These are phyloP conservation scores for Podiceps cristatus DNA, from an alignment of 2,113 vertebrate genomes.

Conservation along the genomic window DNA sequence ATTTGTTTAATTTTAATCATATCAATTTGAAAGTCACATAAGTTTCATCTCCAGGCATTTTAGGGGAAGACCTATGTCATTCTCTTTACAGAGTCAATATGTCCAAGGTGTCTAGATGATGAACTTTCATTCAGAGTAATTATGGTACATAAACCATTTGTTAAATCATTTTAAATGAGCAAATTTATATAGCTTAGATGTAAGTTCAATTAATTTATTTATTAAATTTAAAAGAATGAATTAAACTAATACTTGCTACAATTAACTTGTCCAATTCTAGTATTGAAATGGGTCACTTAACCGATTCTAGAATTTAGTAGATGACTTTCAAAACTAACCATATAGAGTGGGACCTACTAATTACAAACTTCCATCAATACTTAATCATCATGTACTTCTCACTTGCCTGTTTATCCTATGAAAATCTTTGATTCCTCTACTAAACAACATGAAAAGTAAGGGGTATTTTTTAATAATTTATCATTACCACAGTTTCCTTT, in stretches of 20 bases:
- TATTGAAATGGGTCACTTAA: not conserved
- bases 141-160: not conserved
- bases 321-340: not conserved
- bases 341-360: not conserved
- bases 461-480: not conserved
- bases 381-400: not conserved
- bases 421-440: not conserved
- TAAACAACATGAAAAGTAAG: not conserved
- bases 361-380: not conserved
- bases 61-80: not conserved
- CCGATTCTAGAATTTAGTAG: not conserved
- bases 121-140: not conserved
- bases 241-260: conserved; percentile 15
- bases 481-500: not conserved
- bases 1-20: not conserved
- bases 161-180: not conserved
- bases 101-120: not conserved
- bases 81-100: not conserved
- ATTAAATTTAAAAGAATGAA: not conserved
- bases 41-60: not conserved
- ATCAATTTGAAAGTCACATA: not conserved
- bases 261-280: not conserved
- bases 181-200: conserved; percentile 15
- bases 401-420: not conserved
- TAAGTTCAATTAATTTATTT: not conserved